These are phyloP conservation scores for Leucophenga montana DNA, from an alignment of 2,888 invertebrate species.

Conservation along the genomic window DNA sequence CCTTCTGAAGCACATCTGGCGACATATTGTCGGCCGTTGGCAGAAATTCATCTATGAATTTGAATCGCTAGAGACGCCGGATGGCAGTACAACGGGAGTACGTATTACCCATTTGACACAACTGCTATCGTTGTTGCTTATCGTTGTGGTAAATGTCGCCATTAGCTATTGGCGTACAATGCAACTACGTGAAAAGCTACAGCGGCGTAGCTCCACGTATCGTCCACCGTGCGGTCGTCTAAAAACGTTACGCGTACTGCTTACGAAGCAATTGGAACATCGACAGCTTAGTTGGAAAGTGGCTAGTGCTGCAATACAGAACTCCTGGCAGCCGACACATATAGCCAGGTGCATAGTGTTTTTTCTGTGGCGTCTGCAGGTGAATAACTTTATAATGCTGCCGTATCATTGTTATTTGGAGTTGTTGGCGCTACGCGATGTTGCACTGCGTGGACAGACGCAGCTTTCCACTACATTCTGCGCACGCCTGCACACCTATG, in stretches of 20 bases:
- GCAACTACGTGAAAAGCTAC: conserved; percentile 45
- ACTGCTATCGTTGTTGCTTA: conserved; percentile 77
- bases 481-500: conserved; percentile 63
- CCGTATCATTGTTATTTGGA: conserved; percentile 68
- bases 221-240: conserved; percentile 45
- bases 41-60: conserved; percentile 86
- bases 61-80: conserved; percentile 83
- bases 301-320: conserved; percentile 69
- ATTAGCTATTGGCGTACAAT: conserved; percentile 77
- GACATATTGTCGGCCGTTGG: conserved; percentile 83
- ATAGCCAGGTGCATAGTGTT: conserved; percentile 66
- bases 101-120: conserved; percentile 63
- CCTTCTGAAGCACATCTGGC: conserved; percentile 79
- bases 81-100: conserved; percentile 51
- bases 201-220: conserved; percentile 46
- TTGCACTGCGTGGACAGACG: conserved; percentile 66
- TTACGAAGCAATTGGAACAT: conserved; percentile 69
- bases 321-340: conserved; percentile 73
- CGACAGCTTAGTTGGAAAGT: conserved; percentile 70
- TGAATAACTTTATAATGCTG: conserved; percentile 59
- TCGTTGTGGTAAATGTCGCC: conserved; percentile 78
- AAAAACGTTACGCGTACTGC: conserved; percentile 60
- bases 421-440: conserved; percentile 61
- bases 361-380: conserved; percentile 67
- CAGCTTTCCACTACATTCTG: conserved; percentile 59